Conservation (phyloP, 1,140 invertebrate species). For the Trachymyrmex septentrionalis region DNA sequence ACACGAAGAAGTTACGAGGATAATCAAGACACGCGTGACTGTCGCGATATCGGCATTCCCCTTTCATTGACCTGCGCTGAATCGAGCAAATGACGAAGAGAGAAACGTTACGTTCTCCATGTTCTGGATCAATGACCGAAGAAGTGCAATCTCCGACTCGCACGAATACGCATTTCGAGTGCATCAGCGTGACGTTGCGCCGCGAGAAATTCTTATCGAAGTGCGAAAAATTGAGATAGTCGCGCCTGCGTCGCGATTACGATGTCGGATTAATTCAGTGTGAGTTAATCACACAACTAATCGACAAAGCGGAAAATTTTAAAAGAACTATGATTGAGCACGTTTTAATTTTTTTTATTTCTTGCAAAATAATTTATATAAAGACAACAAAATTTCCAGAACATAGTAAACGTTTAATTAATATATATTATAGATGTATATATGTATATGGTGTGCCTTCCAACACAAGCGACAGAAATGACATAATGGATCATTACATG, state of each 20-base stretch:
- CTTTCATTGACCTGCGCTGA: constrained; percentile 49
- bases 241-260: constrained; percentile 6
- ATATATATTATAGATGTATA: too few relatives aligned
- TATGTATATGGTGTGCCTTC: too few relatives aligned
- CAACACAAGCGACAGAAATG: too few relatives aligned
- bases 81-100: constrained; percentile 35
- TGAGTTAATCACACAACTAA: constrained; percentile 37
- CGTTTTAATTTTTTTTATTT: constrained; percentile 11
- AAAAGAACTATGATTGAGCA: background rate
- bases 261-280: background rate
- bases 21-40: constrained; percentile 32
- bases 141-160: constrained; percentile 44
- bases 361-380: background rate
- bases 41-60: constrained; percentile 32
- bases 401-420: background rate
- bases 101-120: constrained; percentile 55
- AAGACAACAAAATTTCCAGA: background rate
- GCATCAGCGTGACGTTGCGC: constrained; percentile 16
- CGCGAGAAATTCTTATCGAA: constrained; percentile 12
- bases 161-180: constrained; percentile 28
- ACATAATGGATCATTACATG: too few relatives aligned
- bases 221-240: constrained; percentile 36
- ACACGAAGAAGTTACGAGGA: constrained; percentile 19
- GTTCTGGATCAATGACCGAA: constrained; percentile 62
- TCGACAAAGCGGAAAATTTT: constrained; percentile 37